phyloP scores from a whole-genome alignment of 2,888 invertebrate genomes.

The Parnassius mnemosyne region DNA sequence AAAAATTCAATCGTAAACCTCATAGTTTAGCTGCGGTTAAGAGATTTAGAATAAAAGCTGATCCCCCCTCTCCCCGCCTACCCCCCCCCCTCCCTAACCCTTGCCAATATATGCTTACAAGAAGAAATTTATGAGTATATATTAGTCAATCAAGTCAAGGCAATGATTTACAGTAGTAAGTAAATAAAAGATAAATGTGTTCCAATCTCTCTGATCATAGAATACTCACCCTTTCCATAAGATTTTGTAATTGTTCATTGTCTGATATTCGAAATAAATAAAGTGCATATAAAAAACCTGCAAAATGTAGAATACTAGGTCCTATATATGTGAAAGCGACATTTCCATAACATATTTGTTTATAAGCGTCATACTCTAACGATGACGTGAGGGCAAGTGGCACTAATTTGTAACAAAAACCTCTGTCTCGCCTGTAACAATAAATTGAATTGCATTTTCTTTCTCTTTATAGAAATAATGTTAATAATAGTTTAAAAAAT shows the following conservation, averaged over 20 bases:
- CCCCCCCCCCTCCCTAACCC: too few species aligned
- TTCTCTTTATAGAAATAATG: slow-evolving; percentile 3
- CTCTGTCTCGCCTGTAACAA: slow-evolving; percentile 83
- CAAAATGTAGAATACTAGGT: slow-evolving; percentile 86
- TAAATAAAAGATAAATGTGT: too few species aligned
- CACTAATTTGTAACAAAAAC: slow-evolving; percentile 83
- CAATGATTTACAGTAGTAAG: too few species aligned
- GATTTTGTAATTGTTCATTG: slow-evolving; percentile 90
- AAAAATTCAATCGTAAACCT: too few species aligned
- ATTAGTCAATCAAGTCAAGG: too few species aligned
- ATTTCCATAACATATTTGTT: slow-evolving; percentile 85
- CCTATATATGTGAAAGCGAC: slow-evolving; percentile 86
- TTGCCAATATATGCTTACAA: too few species aligned
- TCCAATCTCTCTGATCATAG: too few species aligned
- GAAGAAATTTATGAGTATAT: too few species aligned
- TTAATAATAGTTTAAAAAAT: slow-evolving; percentile 41
- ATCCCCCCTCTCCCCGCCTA: too few species aligned
- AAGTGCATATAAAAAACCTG: slow-evolving; percentile 86
- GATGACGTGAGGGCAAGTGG: slow-evolving; percentile 65
- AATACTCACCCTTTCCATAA: slow-evolving; percentile 87
- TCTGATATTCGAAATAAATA: slow-evolving; percentile 87
- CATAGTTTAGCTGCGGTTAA: too few species aligned
- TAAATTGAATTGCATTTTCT: slow-evolving; percentile 17
- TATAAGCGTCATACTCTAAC: slow-evolving; percentile 72
- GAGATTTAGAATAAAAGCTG: too few species aligned